Percentiles rank a stretch among this genome's conserved stretches.
These are phyloP conservation scores for Dendrocincla fuliginosa DNA, from an alignment of 2,797 vertebrate genomes.

Conservation along the genomic window DNA sequence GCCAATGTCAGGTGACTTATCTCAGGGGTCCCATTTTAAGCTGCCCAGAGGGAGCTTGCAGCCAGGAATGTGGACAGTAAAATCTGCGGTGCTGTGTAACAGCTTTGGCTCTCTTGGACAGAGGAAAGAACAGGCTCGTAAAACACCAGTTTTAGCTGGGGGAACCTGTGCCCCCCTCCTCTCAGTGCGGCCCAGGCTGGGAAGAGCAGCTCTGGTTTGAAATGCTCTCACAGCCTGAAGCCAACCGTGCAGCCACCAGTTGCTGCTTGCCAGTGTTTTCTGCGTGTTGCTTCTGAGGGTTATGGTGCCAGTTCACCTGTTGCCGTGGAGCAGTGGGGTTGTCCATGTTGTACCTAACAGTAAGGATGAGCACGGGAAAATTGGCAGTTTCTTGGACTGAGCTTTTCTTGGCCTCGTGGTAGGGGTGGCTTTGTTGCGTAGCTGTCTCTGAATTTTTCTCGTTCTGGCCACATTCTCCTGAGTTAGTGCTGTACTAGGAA, in stretches of 20 bases:
- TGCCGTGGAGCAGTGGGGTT: rapidly evolving
- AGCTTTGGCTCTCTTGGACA: neutral
- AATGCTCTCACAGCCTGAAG: neutral
- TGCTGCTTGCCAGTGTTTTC: neutral
- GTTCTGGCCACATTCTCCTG: neutral
- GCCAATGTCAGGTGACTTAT: neutral
- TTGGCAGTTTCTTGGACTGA: rapidly evolving
- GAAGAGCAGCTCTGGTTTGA: neutral
- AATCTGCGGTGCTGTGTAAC: neutral
- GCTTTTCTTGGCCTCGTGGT: neutral
- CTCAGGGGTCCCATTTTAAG: slow-evolving; percentile 9
- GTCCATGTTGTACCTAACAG: rapidly evolving
- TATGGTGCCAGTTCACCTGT: neutral
- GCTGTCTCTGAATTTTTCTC: neutral
- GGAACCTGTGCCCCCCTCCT: neutral
- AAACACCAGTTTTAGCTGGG: neutral
- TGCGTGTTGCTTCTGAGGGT: neutral
- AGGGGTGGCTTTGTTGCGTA: neutral
- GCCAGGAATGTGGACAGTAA: neutral
- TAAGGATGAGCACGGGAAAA: neutral
- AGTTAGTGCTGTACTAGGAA: neutral
- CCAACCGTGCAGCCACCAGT: neutral
- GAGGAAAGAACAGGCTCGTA: slow-evolving; percentile 7
- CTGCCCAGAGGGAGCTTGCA: neutral
- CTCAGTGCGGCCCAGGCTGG: neutral